These are phyloP conservation scores for Struthio camelus DNA, from an alignment of 2,113 vertebrate species.

Conservation along the genomic window DNA sequence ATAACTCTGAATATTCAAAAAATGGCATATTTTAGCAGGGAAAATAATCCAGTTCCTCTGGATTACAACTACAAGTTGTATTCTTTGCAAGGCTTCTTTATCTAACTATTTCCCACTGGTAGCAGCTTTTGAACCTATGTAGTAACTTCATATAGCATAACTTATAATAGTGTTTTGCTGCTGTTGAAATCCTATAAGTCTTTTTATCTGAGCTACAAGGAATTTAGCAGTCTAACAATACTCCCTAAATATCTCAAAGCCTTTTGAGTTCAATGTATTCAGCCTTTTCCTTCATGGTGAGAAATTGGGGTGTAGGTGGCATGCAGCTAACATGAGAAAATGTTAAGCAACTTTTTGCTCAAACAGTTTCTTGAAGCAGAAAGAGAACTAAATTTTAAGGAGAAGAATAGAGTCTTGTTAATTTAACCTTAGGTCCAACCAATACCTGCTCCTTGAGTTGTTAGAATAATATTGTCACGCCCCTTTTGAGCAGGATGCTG, in stretches of 20 bases:
- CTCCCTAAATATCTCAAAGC: neutral
- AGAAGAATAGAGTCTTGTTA: neutral
- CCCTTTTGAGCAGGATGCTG: neutral
- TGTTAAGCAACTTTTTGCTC: neutral
- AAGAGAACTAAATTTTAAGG: neutral
- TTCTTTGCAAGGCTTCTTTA: neutral
- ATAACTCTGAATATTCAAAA: neutral
- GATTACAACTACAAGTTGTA: neutral
- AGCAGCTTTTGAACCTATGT: neutral
- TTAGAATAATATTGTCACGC: neutral
- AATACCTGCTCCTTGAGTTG: neutral
- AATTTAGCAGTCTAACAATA: neutral
- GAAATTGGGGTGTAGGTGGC: neutral
- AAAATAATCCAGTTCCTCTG: neutral
- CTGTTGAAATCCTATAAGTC: neutral
- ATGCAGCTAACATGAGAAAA: neutral
- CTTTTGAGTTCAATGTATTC: neutral
- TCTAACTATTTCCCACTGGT: neutral
- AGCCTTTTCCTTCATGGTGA: rapidly evolving
- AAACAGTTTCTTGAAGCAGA: neutral
- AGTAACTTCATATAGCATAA: neutral
- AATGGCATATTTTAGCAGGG: neutral
- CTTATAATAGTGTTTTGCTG: neutral
- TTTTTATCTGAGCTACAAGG: neutral
- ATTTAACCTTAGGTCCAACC: neutral